Evolutionary conservation across 2,113 vertebrate species (phyloP).

Genomic region (Azemiops feae): DNA sequence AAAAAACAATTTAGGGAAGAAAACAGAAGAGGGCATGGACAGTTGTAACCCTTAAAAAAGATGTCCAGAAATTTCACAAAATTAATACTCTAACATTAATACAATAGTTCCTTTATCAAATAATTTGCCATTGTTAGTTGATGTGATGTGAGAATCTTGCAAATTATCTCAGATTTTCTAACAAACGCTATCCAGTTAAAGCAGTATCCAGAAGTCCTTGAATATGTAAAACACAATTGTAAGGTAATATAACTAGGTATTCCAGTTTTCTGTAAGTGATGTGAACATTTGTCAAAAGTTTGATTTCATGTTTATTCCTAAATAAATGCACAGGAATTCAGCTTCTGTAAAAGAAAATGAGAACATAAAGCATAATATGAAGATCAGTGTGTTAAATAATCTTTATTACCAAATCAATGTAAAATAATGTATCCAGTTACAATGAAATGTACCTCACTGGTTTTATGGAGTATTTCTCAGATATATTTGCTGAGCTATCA

Average conservation of each 20-base stretch:
- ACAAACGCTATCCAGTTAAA: not conserved
- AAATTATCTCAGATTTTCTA: not conserved
- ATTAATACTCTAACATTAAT: not conserved
- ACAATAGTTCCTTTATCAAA: not conserved
- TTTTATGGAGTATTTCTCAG: not conserved
- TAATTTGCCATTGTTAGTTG: not conserved
- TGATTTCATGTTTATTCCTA: not conserved
- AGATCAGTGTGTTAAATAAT: not conserved
- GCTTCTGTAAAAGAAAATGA: not conserved
- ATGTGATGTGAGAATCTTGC: not conserved
- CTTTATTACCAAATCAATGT: not conserved
- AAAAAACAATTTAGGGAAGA: not conserved
- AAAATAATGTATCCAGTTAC: not conserved
- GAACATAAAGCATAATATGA: not conserved
- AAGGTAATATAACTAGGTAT: not conserved
- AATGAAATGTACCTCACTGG: not conserved
- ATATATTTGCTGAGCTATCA: not conserved
- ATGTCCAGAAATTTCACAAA: not conserved
- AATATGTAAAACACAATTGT: not conserved
- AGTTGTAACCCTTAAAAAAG: not conserved
- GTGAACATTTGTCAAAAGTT: not conserved
- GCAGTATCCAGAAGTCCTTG: not conserved
- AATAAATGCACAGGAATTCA: not conserved
- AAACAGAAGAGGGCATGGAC: not conserved
- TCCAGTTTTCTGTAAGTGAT: not conserved